A percentile compares a stretch with the other conserved stretches of the same genome.
These are phyloP conservation scores for Andrena minutula DNA, from an alignment of 2,888 invertebrate genomes.

Conservation along the genomic window DNA sequence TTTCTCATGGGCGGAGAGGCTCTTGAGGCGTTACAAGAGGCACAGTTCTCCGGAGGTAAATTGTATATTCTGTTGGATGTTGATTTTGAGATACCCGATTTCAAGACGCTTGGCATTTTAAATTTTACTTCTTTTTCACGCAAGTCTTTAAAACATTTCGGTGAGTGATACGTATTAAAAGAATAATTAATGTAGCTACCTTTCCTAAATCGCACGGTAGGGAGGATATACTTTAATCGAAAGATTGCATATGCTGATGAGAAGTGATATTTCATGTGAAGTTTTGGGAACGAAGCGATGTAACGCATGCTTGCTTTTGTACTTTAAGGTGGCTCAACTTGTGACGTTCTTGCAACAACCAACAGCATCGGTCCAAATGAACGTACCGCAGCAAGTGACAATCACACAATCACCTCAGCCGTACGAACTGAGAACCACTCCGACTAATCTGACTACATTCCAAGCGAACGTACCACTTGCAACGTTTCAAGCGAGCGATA, in stretches of 20 bases:
- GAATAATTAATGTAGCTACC: neutral
- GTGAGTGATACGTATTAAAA: slow-evolving; percentile 75
- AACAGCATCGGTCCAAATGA: slow-evolving; percentile 83
- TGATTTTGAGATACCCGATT: neutral
- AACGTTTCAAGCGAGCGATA: slow-evolving; percentile 82
- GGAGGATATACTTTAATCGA: neutral
- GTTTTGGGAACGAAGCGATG: neutral
- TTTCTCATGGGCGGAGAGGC: slow-evolving; percentile 93
- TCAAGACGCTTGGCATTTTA: slow-evolving; percentile 33
- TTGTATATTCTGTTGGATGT: slow-evolving; percentile 19
- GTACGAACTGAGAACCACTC: slow-evolving; percentile 78
- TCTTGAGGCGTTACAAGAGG: slow-evolving; percentile 85
- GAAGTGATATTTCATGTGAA: neutral
- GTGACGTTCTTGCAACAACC: slow-evolving; percentile 91
- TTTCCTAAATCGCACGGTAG: neutral
- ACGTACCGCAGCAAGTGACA: slow-evolving; percentile 84
- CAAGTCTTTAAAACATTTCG: slow-evolving; percentile 81
- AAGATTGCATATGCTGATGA: neutral
- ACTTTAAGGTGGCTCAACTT: slow-evolving; percentile 89
- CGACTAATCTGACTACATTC: slow-evolving; percentile 82
- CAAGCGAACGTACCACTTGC: slow-evolving; percentile 81
- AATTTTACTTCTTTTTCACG: slow-evolving; percentile 75
- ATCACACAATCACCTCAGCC: slow-evolving; percentile 72
- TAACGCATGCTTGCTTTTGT: neutral
- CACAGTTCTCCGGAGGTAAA: slow-evolving; percentile 82